Percentiles rank a stretch among this genome's conserved stretches.
phyloP scores from a whole-genome alignment of 2,113 vertebrate genomes.

The Callipepla squamata region DNA sequence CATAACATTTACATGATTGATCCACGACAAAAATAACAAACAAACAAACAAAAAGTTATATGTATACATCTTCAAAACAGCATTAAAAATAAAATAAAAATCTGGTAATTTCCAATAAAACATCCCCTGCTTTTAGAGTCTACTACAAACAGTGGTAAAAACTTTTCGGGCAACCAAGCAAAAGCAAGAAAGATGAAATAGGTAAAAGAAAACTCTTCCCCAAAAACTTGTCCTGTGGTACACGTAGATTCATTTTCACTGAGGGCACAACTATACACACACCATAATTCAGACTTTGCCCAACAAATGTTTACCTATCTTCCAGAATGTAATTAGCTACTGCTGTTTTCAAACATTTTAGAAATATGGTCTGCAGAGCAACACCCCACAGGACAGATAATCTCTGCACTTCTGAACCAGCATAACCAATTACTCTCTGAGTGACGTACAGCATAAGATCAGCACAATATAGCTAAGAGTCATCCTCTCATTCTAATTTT shows the following conservation, averaged over 20 bases:
- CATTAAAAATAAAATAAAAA: neutral
- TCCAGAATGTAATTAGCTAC: neutral
- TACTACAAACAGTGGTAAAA: neutral
- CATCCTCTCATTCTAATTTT: slow-evolving; percentile 44
- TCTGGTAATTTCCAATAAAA: neutral
- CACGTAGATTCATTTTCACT: slow-evolving; percentile 16
- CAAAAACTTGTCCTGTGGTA: neutral
- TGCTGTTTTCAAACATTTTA: neutral
- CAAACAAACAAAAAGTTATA: neutral
- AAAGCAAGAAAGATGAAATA: neutral
- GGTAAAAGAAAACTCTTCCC: slow-evolving; percentile 7
- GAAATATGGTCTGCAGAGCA: neutral
- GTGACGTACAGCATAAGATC: slow-evolving; percentile 53
- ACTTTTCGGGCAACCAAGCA: neutral
- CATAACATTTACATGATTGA: neutral
- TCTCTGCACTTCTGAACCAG: neutral
- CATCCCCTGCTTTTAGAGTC: neutral
- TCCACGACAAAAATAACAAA: neutral
- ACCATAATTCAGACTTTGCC: neutral
- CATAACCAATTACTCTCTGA: slow-evolving; percentile 26
- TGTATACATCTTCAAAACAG: neutral
- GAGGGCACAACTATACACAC: neutral
- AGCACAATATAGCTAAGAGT: slow-evolving; percentile 32
- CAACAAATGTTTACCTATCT: neutral
- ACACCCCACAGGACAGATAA: neutral